Base-by-base conservation (phyloP, 2,797 vertebrate genomes). In the Urocyon cinereoargenteus region DNA sequence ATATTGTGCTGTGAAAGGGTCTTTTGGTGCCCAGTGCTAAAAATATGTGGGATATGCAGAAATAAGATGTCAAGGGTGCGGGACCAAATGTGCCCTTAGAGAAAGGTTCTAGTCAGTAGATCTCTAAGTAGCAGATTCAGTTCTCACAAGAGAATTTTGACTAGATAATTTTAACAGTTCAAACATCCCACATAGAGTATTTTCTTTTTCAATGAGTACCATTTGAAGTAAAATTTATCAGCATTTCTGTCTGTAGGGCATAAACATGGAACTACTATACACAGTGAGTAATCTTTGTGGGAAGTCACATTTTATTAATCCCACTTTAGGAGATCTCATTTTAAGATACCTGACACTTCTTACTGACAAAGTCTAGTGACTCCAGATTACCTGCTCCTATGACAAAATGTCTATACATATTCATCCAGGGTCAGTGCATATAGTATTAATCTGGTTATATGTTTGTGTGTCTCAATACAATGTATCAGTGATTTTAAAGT, bases 391-490 rank as follows among this genome's bases (percentile, higher is more conserved):
- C 19, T 5, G 24, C 14, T 36, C 8, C 70, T 57, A 1, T 9
- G 36, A 51, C 34, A 40, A 79, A 36, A 36, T 34, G 11, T 34
- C 45, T 10, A 36, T 10, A 59, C 12, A 45, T 11, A 31, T 31
- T 49, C 57, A 55, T 16, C 7, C 4, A 3, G n/a, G 22, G 12
- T 26, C 14, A 51, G 21, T 6, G 40, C 0, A 0, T 6, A 10
- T 31, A 15, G 18, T 24, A 1, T 19, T 51, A 11, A 70, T 53
- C 31, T 45, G n/a, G 57, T 40, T 85, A 31, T 57, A 1, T 21
- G 18, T 26, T 16, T n/a, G 40, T 36, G 19, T 10, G 22, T 59
- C 24, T 49, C 21, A 73, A 8, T 49, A 10, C 14, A 45, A 19
- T 6, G 1, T 19, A 14, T 21, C 45, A 24, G 21, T 5, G 31